Base-by-base conservation (phyloP, 2,113 vertebrate genomes). In the Apistogramma diplotaenia region DNA sequence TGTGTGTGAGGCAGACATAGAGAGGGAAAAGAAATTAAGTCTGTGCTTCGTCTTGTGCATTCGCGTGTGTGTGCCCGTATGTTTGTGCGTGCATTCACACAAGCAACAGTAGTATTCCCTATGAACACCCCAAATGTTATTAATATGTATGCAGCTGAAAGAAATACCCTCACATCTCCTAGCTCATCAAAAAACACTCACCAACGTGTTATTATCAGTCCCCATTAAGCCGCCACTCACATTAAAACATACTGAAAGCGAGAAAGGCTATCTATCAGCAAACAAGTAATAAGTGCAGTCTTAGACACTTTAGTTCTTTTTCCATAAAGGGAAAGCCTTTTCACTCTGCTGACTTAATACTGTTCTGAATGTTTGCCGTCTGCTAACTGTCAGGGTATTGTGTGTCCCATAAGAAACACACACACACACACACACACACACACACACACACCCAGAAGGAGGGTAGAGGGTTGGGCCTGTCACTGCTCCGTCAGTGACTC, bases 401-500 rank as follows among this genome's bases (percentile, higher is more conserved):
- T 70, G 51, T 29, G 21, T n/a, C 19, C 3, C 21, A 31, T n/a
- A n/a, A n/a, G n/a, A n/a, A n/a, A 82, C 79, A 72, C 72, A 80
- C 57, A 71, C 49, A 81, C 70, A 87, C 76, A 82, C 58, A 81
- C 86, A 80, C 79, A 85, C 78, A 75, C 80, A 80, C 67, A 76
- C 80, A 78, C 74, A 78, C 81, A 87, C 35, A 80, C 51, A 83
- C 65, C 51, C 74, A 74, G 78, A 71, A 74, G 86, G 81, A 58
- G 82, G 78, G 51, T 49, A 74, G 43, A 89, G 76, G 88, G 79
- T 78, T 83, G 89, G 91, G 91, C 88, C 88, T 93, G 93, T 93
- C 93, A 92, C 92, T 92, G 88, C 83, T 90, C 86, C 86, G 67
- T 92, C 89, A 91, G 84, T 85, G 89, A 86, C 92, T 90, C 81